A percentile compares a stretch with the other conserved stretches of the same genome.
These are phyloP conservation scores for Lysiphlebus fabarum DNA, from an alignment of 1,140 invertebrate species.

Conservation along the genomic window DNA sequence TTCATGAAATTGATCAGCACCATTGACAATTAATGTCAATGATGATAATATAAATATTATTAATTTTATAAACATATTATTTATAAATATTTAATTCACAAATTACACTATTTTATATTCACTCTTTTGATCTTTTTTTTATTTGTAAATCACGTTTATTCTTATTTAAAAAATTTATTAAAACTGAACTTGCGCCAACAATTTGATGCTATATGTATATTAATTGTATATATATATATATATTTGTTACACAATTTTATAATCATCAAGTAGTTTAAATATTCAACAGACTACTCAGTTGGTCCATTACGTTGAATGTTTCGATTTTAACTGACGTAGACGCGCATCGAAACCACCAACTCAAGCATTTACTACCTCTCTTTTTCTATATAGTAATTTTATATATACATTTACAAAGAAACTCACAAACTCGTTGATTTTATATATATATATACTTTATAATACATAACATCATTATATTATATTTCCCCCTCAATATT, in stretches of 20 bases:
- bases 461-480: too few species aligned
- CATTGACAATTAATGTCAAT: slow-evolving; percentile 16
- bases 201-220: not conserved
- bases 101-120: not conserved
- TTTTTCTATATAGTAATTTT: too few species aligned
- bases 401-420: too few species aligned
- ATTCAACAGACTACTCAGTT: slow-evolving; percentile 2
- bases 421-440: not conserved
- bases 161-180: slow-evolving; percentile 15
- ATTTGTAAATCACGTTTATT: slow-evolving; percentile 15
- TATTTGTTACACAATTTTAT: not conserved
- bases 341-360: slow-evolving; percentile 7
- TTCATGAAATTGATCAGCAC: slow-evolving; percentile 50
- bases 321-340: slow-evolving; percentile 26
- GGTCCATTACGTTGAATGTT: slow-evolving; percentile 28
- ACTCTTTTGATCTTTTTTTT: not conserved
- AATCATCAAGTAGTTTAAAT: not conserved
- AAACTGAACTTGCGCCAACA: slow-evolving; percentile 17
- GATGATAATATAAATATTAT: slow-evolving; percentile 18
- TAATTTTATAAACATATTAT: slow-evolving; percentile 23
- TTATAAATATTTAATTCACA: not conserved
- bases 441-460: not conserved
- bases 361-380: slow-evolving; percentile 3
- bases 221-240: slow-evolving; percentile 4
- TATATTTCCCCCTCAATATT: too few species aligned